Percentiles rank a stretch among this genome's conserved stretches.
phyloP scores from a whole-genome alignment of 2,888 invertebrate species.

The Chrysolina oricalcia region DNA sequence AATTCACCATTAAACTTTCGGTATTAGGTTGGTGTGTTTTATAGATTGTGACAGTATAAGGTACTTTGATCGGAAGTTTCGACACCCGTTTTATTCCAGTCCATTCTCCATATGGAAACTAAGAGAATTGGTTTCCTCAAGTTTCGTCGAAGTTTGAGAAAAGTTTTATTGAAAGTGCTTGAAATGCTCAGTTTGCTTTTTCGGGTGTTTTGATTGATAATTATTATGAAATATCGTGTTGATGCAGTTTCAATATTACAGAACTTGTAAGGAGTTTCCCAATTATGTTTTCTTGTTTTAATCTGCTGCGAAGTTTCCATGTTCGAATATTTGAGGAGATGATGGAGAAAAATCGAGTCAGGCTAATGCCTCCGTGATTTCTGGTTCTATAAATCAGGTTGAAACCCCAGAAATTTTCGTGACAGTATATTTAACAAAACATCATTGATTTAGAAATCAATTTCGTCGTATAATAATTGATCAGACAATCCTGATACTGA shows the following conservation, averaged over 20 bases:
- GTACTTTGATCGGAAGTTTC: background rate
- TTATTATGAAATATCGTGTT: background rate
- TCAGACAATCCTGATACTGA: too few relatives aligned
- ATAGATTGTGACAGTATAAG: background rate
- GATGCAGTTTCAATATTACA: background rate
- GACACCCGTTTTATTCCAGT: background rate
- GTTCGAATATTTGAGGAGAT: too few relatives aligned
- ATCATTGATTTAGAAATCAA: too few relatives aligned
- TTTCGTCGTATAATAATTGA: too few relatives aligned
- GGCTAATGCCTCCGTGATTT: too few relatives aligned
- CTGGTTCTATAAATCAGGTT: too few relatives aligned
- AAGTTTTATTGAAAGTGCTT: conserved; percentile 1
- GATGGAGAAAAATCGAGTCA: too few relatives aligned
- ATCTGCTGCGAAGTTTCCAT: too few relatives aligned
- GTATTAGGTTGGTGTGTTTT: background rate
- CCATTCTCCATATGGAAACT: conserved; percentile 1
- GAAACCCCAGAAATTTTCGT: too few relatives aligned
- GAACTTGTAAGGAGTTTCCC: too few relatives aligned
- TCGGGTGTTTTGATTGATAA: background rate
- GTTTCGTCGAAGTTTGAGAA: background rate
- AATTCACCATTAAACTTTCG: background rate
- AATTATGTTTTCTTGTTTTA: too few relatives aligned
- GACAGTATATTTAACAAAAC: too few relatives aligned
- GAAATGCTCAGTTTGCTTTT: background rate
- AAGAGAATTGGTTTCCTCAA: background rate